phyloP scores from a whole-genome alignment of 2,113 vertebrate genomes.

The Catharus minimus region DNA sequence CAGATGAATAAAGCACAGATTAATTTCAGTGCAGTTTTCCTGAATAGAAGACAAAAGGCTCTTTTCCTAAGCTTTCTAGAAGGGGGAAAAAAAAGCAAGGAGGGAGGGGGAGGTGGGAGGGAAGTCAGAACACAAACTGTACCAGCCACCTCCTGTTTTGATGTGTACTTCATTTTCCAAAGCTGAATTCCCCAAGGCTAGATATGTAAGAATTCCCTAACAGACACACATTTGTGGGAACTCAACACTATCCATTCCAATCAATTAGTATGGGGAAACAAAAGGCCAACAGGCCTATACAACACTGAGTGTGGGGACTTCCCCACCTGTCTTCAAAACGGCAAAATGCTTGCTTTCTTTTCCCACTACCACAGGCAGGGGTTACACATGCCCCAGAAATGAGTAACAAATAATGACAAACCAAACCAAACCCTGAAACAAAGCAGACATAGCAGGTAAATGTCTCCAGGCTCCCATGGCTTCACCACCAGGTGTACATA shows the following conservation, averaged over 20 bases:
- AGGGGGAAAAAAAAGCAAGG: neutral
- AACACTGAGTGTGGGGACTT: neutral
- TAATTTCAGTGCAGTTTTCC: conserved; percentile 59
- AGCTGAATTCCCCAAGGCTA: conserved; percentile 25
- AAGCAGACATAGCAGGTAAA: conserved; percentile 17
- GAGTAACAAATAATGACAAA: conserved; percentile 31
- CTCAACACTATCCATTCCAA: conserved; percentile 18
- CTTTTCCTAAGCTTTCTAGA: conserved; percentile 52
- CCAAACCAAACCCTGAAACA: neutral
- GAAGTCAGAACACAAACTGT: conserved; percentile 10
- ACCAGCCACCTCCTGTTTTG: conserved; percentile 54
- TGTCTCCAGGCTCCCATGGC: neutral
- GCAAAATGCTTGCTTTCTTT: neutral
- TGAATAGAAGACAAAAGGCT: conserved; percentile 61
- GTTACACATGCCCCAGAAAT: conserved; percentile 16
- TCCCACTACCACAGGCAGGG: neutral
- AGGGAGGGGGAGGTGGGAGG: accelerated
- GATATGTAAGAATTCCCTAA: conserved; percentile 44
- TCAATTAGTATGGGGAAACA: conserved; percentile 41
- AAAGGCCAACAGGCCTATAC: neutral
- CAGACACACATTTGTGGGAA: conserved; percentile 19
- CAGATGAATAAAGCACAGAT: conserved; percentile 32
- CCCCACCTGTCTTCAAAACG: conserved; percentile 6
- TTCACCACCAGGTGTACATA: conserved; percentile 14
- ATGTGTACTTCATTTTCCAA: conserved; percentile 57